Conservation (phyloP, 2,797 vertebrate genomes). For the Bucorvus abyssinicus region DNA sequence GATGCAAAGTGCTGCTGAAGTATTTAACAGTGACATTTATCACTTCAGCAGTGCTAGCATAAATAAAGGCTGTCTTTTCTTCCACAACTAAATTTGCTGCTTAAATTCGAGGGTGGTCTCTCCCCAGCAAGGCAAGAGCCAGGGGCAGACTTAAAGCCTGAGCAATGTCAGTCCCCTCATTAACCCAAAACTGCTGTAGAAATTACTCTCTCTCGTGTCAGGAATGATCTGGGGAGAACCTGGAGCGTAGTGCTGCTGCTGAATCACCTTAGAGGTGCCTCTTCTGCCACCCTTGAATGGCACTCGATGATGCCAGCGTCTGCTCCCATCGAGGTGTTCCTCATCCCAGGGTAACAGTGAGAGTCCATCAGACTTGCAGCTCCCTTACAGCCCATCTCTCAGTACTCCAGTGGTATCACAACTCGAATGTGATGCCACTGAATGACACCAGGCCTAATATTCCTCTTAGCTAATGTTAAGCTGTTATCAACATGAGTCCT, state of each 20-base stretch:
- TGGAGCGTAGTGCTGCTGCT: background rate
- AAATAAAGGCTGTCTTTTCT: background rate
- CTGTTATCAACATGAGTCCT: background rate
- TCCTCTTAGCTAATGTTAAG: background rate
- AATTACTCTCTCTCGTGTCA: background rate
- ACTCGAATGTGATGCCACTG: fast-evolving
- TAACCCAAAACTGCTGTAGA: background rate
- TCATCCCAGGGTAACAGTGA: background rate
- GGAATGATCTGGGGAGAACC: background rate
- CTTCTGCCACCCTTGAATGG: background rate
- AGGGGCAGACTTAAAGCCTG: fast-evolving
- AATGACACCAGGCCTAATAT: background rate
- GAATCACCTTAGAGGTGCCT: background rate
- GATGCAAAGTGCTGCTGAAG: background rate
- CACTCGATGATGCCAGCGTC: background rate
- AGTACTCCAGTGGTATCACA: background rate
- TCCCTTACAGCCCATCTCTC: background rate
- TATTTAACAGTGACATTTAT: conserved; percentile 3
- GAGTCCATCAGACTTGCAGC: background rate
- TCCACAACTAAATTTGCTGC: background rate
- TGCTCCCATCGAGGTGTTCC: background rate
- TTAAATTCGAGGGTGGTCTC: background rate
- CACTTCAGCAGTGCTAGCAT: background rate
- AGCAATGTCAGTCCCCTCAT: background rate
- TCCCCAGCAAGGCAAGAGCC: background rate